phyloP scores from a whole-genome alignment of 2,113 vertebrate species.

The Stigmatopora argus region DNA sequence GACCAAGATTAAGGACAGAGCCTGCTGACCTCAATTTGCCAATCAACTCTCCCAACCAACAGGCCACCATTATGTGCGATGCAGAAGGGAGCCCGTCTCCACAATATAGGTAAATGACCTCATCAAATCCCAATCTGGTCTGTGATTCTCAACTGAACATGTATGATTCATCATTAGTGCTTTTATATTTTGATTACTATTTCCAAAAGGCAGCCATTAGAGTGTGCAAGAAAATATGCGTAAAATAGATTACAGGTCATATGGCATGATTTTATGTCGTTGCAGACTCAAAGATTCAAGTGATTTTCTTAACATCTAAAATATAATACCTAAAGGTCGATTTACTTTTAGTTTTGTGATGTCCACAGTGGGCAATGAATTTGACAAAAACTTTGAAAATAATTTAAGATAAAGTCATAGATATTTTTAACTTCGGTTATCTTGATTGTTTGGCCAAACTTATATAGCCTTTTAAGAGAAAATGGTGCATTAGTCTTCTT shows the following conservation, averaged over 20 bases:
- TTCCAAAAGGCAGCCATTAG: constrained; percentile 19
- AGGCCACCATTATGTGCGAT: constrained; percentile 64
- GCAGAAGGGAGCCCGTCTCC: constrained; percentile 62
- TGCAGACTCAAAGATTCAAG: background rate
- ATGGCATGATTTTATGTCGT: background rate
- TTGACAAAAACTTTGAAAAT: constrained; percentile 32
- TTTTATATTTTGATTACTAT: constrained; percentile 36
- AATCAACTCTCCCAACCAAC: constrained; percentile 65
- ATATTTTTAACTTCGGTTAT: constrained; percentile 13
- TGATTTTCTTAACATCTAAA: too few relatives aligned
- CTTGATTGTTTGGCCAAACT: constrained; percentile 33
- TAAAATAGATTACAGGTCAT: background rate
- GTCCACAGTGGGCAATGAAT: constrained; percentile 35
- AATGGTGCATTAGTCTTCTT: background rate
- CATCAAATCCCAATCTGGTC: constrained; percentile 12
- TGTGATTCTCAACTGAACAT: background rate
- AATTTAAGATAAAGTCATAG: constrained; percentile 50
- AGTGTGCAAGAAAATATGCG: background rate
- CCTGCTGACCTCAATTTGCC: constrained; percentile 73
- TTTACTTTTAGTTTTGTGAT: constrained; percentile 22
- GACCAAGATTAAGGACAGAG: constrained; percentile 71
- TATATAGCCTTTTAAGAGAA: background rate
- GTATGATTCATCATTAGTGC: constrained; percentile 31
- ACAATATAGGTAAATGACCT: constrained; percentile 67
- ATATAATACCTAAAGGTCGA: background rate